A percentile compares a stretch with the other conserved stretches of the same genome.
These are phyloP conservation scores for Hylomyscus alleni DNA, from an alignment of 2,797 vertebrate genomes.

Conservation along the genomic window DNA sequence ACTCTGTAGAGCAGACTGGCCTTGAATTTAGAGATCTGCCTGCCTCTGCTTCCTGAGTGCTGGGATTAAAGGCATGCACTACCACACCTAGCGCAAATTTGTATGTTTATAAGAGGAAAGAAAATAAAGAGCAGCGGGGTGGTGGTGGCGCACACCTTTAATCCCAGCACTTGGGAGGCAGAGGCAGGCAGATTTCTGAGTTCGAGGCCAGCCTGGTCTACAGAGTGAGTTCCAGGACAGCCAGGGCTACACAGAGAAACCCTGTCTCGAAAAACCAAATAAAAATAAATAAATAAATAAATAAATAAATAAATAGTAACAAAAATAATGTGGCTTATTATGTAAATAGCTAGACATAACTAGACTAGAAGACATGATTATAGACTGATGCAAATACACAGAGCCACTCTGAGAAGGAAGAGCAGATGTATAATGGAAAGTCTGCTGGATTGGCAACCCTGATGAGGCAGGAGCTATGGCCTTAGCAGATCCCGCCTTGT, in stretches of 20 bases:
- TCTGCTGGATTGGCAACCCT: background rate
- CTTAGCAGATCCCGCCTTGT: background rate
- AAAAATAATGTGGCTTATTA: slow-evolving; percentile 2
- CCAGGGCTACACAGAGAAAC: too few species aligned
- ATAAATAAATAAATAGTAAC: background rate
- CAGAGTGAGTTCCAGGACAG: too few species aligned
- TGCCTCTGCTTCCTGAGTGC: background rate
- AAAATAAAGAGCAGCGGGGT: background rate
- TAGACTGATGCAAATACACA: background rate
- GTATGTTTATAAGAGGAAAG: slow-evolving; percentile 56
- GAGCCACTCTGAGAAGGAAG: background rate
- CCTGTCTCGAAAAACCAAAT: too few species aligned
- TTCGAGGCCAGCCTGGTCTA: too few species aligned
- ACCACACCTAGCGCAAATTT: background rate
- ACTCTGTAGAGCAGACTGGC: background rate
- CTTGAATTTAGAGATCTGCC: background rate
- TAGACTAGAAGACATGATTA: background rate
- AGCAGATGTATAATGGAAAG: background rate
- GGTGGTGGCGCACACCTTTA: too few species aligned
- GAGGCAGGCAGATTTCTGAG: too few species aligned
- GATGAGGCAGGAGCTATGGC: background rate
- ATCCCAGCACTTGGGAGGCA: too few species aligned
- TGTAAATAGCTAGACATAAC: background rate
- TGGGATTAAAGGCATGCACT: too few species aligned
- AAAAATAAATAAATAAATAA: too few species aligned